Evolutionary conservation across 92 coral and sea anemone species (phyloP).

Genomic region (Paragorgia papillata): DNA sequence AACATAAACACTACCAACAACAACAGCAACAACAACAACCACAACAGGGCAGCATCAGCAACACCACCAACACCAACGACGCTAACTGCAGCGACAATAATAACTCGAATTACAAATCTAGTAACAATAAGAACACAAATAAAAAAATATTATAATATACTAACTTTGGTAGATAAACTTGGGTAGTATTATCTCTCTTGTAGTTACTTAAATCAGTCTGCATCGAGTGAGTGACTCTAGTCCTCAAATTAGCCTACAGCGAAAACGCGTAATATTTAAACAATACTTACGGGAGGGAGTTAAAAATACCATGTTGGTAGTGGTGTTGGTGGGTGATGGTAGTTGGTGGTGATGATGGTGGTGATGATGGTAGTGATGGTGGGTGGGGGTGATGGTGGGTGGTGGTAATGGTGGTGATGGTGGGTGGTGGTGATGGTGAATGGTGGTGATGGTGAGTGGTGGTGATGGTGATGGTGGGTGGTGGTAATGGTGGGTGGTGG

Average conservation of each 20-base stretch:
- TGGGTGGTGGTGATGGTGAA: no score
- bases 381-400: no score
- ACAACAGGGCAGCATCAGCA: background rate
- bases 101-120: background rate
- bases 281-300: no score
- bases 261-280: no score
- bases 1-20: background rate
- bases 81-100: background rate
- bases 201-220: slow-evolving; percentile 93
- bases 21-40: background rate
- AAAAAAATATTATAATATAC: slow-evolving; percentile 15
- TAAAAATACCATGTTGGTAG: no score
- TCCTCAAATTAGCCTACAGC: slow-evolving; percentile 86
- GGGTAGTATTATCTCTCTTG: slow-evolving; percentile 87
- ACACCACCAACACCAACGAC: background rate
- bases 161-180: slow-evolving; percentile 97
- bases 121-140: background rate
- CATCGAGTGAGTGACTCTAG: slow-evolving; percentile 89
- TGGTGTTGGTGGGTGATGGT: no score
- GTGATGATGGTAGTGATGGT: no score
- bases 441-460: no score
- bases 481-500: no score
- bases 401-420: no score
- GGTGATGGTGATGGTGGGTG: no score
- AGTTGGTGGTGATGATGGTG: no score